Base-by-base conservation (phyloP, 2,797 vertebrate genomes). In the Propithecus perrieri region DNA sequence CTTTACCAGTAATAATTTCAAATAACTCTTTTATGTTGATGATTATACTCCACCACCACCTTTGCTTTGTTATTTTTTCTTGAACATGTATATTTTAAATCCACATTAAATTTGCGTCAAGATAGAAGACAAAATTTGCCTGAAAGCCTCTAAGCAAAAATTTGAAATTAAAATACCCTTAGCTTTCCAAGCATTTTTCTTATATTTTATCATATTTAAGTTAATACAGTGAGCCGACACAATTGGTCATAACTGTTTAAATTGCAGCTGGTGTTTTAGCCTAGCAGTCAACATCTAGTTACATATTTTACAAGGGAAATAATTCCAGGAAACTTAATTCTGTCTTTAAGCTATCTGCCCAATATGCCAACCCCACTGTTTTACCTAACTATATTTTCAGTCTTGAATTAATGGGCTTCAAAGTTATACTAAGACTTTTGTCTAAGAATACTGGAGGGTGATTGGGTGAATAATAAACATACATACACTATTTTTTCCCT, bases 251-350 rank as follows among this genome's bases (percentile, higher is more conserved):
- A 89, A 59, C 24, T 84, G 14, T 85, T 94, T 90, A 97, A 96
- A 91, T 30, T 80, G 48, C n/a, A 83, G 59, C 28, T 89, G 46
- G 28, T 90, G 61, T 85, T 97, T 97, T 94, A 93, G 85, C 78
- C 90, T 85, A 96, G 76, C 24, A 97, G 98, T 98, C 98, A 96
- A 97, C 98, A 98, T 90, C 86, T 98, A 98, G 98, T 98, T 98
- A 98, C 96, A 75, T 86, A 96, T 98, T 96, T 97, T 96, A 96
- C 94, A 98, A 97, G 96, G 96, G 80, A 97, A 96, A 97, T 98
- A 96, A 94, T 86, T 96, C 78, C 96, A 80, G 76, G 94, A 95
- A 88, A 96, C 89, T 98, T 98, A 98, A 98, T 67, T 90, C 67
- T 97, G 30, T 89, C 48, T 97, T 97, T 88, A 94, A 96, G 71